These are phyloP conservation scores for Amniataba percoides DNA, from an alignment of 2,797 vertebrate genomes.

Conservation along the genomic window DNA sequence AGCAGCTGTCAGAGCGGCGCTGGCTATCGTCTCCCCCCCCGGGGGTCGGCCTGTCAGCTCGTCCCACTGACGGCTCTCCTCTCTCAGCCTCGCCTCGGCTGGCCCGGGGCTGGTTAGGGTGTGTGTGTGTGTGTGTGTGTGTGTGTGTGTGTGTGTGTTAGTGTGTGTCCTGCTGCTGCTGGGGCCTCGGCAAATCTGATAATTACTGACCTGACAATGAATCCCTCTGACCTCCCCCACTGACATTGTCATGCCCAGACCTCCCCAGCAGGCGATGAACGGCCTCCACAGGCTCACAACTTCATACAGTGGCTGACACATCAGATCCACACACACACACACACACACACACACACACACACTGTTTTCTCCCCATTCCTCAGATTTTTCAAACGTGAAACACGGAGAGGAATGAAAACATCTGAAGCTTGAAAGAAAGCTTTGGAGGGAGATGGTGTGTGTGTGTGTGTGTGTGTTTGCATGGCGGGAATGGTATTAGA, in stretches of 20 bases:
- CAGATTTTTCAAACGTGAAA: conserved; percentile 39
- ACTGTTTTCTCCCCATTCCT: conserved; percentile 10
- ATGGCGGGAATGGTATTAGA: neutral
- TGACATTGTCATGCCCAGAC: conserved; percentile 31
- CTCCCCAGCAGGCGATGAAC: conserved; percentile 34
- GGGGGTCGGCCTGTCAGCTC: conserved; percentile 69
- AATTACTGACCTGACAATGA: conserved; percentile 79
- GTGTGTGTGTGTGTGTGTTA: conserved; percentile 37
- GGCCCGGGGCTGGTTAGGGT: conserved; percentile 47
- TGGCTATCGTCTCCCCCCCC: conserved; percentile 70
- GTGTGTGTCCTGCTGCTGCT: conserved; percentile 46
- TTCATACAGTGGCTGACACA: conserved; percentile 26
- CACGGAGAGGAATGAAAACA: conserved; percentile 49
- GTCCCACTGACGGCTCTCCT: conserved; percentile 61
- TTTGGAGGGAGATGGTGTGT: conserved; percentile 1
- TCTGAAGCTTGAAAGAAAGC: conserved; percentile 4
- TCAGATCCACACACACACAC: conserved; percentile 22
- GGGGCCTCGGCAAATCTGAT: conserved; percentile 76
- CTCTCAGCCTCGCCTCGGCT: conserved; percentile 44
- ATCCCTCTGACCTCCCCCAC: conserved; percentile 20
- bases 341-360: conserved; percentile 30
- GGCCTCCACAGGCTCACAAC: conserved; percentile 13
- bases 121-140: conserved; percentile 28
- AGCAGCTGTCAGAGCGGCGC: conserved; percentile 71
- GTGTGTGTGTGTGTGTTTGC: conserved; percentile 8